Conservation (phyloP, 2,888 invertebrate genomes). For the Anarsia innoxiella region DNA sequence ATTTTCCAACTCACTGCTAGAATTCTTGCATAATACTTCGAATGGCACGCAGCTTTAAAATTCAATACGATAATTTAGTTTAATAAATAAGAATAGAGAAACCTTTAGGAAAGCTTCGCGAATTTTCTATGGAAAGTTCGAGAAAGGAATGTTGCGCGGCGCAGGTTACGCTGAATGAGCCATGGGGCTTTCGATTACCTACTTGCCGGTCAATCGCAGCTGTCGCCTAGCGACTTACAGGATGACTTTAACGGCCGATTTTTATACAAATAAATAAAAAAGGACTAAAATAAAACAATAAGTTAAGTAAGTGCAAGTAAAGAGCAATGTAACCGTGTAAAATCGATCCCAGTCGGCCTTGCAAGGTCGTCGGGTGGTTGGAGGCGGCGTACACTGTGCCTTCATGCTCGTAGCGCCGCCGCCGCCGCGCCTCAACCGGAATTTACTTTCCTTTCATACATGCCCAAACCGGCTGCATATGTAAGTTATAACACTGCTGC, state of each 20-base stretch:
- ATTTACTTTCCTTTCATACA: conserved; percentile 11
- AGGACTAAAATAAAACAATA: too few species aligned
- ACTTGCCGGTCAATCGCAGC: conserved; percentile 32
- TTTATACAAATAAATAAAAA: too few species aligned
- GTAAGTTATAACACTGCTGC: too few species aligned
- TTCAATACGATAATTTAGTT: too few species aligned
- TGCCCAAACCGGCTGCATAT: neutral
- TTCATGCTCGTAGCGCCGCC: neutral
- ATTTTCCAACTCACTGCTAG: conserved; percentile 19
- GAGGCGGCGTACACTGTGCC: conserved; percentile 5
- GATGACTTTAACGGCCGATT: too few species aligned
- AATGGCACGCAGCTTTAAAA: too few species aligned
- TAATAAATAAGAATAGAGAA: too few species aligned
- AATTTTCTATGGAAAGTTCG: conserved; percentile 45
- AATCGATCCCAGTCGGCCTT: conserved; percentile 32
- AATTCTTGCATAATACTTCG: conserved; percentile 19
- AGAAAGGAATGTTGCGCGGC: conserved; percentile 23
- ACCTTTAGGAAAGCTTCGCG: too few species aligned
- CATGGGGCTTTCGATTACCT: too few species aligned
- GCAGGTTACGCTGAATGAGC: conserved; percentile 18
- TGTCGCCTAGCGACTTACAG: conserved; percentile 57
- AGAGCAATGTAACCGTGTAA: conserved; percentile 5
- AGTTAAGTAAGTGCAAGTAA: too few species aligned
- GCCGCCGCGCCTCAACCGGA: neutral
- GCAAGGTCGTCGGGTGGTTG: conserved; percentile 37